phyloP scores from a whole-genome alignment of 2,797 vertebrate genomes.

The Gallinago solitaria region DNA sequence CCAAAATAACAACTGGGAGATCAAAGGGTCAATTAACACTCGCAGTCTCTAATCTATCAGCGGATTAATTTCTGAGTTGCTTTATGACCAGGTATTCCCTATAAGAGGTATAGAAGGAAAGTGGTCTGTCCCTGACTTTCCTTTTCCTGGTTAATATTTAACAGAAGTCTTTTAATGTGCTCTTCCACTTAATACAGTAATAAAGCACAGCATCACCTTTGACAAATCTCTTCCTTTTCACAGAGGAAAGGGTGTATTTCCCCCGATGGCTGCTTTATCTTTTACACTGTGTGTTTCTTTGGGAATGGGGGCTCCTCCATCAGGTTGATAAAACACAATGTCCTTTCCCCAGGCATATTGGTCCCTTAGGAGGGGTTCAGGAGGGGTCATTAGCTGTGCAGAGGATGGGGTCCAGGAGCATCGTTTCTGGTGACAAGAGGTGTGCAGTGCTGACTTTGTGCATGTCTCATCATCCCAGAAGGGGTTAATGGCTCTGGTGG shows the following conservation, averaged over 20 bases:
- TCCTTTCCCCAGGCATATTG: background rate
- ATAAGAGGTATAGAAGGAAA: constrained; percentile 5
- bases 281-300: background rate
- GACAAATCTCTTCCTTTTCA: constrained; percentile 47
- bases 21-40: constrained; percentile 26
- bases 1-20: constrained; percentile 46
- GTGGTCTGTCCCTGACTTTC: background rate
- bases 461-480: background rate
- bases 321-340: constrained; percentile 13
- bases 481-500: background rate
- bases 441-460: background rate
- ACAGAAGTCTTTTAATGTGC: constrained; percentile 20
- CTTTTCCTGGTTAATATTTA: constrained; percentile 36
- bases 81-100: background rate
- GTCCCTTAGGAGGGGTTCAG: background rate
- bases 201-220: constrained; percentile 29
- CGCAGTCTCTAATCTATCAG: background rate
- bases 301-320: background rate
- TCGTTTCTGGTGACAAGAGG: background rate
- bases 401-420: background rate
- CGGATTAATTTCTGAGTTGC: constrained; percentile 34
- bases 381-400: background rate
- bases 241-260: background rate
- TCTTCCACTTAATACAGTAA: constrained; percentile 23
- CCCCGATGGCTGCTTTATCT: background rate